A percentile compares a stretch with the other conserved stretches of the same genome.
Evolutionary conservation across 2,888 invertebrate species (phyloP).

Genomic region (Aporophyla nigra): DNA sequence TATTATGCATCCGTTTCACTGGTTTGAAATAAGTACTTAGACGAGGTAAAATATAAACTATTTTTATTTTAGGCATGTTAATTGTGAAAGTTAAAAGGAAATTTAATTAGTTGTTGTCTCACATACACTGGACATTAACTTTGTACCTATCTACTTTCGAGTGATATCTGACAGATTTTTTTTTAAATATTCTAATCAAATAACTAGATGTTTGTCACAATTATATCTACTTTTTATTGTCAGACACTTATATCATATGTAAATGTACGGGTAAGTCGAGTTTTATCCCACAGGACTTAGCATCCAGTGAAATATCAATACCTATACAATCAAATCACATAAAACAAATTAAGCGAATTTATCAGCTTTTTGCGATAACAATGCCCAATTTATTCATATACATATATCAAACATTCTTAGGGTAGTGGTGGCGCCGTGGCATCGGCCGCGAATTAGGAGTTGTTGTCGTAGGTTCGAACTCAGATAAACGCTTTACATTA

Average conservation of each 20-base stretch:
- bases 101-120: not conserved
- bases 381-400: too few relatives aligned
- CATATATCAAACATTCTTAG: too few relatives aligned
- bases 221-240: not conserved
- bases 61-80: not conserved
- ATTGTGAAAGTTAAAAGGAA: not conserved
- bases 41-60: not conserved
- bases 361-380: too few relatives aligned
- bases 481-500: too few relatives aligned
- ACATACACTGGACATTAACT: not conserved
- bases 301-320: constrained; percentile 20
- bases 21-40: not conserved
- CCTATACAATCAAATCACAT: constrained; percentile 10
- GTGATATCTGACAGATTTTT: not conserved
- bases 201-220: not conserved
- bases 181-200: not conserved
- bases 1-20: constrained; percentile 6
- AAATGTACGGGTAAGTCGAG: constrained; percentile 1
- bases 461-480: too few relatives aligned
- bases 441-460: too few relatives aligned
- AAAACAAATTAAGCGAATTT: constrained; percentile 9
- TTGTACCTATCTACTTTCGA: not conserved
- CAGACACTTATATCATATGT: not conserved
- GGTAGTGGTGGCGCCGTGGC: too few relatives aligned
- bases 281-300: not conserved